Percentiles rank a stretch among this genome's conserved stretches.
Conservation (phyloP, 2,797 vertebrate species). For the Epinephelus malabaricus region DNA sequence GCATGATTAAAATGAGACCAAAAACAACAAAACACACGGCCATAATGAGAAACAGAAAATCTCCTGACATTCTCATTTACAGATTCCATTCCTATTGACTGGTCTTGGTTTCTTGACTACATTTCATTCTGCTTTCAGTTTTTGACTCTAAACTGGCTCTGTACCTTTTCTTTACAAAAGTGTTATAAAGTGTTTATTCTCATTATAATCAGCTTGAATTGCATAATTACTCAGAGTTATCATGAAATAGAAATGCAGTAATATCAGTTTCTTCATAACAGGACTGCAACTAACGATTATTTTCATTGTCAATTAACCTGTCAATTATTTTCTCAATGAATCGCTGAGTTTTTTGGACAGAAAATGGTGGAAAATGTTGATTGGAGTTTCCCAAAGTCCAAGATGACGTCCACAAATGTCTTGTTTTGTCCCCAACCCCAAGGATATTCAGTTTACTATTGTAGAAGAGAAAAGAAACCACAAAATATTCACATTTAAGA, state of each 20-base stretch:
- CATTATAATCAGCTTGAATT: constrained; percentile 13
- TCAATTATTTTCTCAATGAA: no score
- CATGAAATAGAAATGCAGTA: constrained; percentile 9
- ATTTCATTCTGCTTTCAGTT: constrained; percentile 19
- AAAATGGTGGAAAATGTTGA: no score
- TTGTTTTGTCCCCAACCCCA: no score
- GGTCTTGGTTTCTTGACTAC: background rate
- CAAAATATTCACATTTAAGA: no score
- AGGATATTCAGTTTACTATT: no score
- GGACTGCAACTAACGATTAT: no score
- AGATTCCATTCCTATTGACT: background rate
- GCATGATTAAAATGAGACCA: background rate
- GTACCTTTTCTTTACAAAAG: constrained; percentile 15
- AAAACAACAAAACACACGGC: background rate
- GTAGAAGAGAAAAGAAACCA: no score
- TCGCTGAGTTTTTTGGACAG: no score
- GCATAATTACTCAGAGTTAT: constrained; percentile 8
- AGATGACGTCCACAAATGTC: no score
- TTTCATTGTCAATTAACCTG: no score
- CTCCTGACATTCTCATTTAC: background rate
- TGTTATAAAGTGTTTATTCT: constrained; percentile 24
- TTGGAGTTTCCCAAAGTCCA: no score
- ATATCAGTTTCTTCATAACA: background rate
- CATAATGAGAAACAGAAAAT: background rate
- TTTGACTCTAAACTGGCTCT: constrained; percentile 16